Conservation (phyloP, 2,888 invertebrate species). For the Thera obeliscata region DNA sequence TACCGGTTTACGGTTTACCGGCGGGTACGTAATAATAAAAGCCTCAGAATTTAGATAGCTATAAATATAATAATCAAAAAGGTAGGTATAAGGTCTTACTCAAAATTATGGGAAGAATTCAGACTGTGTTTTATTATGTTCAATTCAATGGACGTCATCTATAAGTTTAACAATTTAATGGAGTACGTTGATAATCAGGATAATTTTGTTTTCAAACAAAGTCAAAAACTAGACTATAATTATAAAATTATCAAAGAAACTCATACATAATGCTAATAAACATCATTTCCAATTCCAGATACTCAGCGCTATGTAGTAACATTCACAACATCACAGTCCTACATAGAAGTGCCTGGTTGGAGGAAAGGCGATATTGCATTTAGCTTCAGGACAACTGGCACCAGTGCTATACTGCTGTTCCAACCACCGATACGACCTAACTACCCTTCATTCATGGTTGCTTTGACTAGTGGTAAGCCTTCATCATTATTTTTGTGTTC, state of each 20-base stretch:
- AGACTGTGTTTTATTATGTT: too few relatives aligned
- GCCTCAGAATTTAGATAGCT: too few relatives aligned
- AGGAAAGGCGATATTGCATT: constrained; percentile 96
- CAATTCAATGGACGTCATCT: too few relatives aligned
- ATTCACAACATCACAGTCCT: constrained; percentile 96
- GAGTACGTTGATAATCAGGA: too few relatives aligned
- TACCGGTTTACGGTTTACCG: too few relatives aligned
- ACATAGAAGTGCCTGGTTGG: constrained; percentile 97
- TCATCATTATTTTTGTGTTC: background rate
- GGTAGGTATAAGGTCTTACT: too few relatives aligned
- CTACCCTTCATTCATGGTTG: constrained; percentile 96
- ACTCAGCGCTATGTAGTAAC: constrained; percentile 97
- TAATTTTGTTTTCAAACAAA: too few relatives aligned
- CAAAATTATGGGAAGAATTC: too few relatives aligned
- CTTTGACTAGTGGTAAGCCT: constrained; percentile 90
- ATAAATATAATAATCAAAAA: too few relatives aligned
- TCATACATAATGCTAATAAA: background rate
- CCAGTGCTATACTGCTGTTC: constrained; percentile 94
- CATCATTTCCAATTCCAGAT: constrained; percentile 81
- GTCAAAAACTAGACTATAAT: too few relatives aligned
- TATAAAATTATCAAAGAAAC: background rate
- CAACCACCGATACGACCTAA: constrained; percentile 95
- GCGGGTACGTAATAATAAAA: too few relatives aligned
- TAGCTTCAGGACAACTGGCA: constrained; percentile 96
- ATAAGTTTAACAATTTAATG: too few relatives aligned